Evolutionary conservation across 2,888 invertebrate species (phyloP), one percentile per base, ranked within the genome.

Genomic region (Scaeva pyrastri): DNA sequence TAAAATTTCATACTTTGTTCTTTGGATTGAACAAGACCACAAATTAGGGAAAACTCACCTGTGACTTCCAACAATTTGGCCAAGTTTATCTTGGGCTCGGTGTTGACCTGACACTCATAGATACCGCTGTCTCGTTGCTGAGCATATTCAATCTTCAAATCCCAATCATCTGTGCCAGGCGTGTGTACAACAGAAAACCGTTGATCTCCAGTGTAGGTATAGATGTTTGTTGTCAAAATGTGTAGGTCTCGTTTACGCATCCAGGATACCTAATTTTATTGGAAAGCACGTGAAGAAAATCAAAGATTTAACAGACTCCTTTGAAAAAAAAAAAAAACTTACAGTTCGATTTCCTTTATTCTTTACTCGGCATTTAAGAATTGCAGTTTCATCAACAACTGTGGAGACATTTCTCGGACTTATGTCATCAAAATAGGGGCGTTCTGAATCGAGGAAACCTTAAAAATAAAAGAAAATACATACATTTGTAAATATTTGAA

Each of bases 41-140:
- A 43, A 43, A 7, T 16, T 16, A 16, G 19, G 16, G 2, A 36
- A 43, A 74, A 52, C 36, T 50, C 39, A 39, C 97, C 97, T 95
- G 97, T 96, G 72, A 97, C 89, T 90, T 94, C 95, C 79, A 97
- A 94, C 90, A 94, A 93, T 90, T 97, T 95, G 56, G 97, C 97
- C 94, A 97, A 95, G 93, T 97, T 97, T 92, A 97, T 96, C 93
- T 97, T 97, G 21, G 97, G 97, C 91, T 97, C 97, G 0, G 97
- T 97, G 93, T 97, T 97, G 89, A 97, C 96, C 94, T 97, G 97
- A 90, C 97, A 97, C 93, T 97, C 97, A 93, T 97, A 97, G 83
- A 97, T 95, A 8, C 97, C 97, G 2, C 96, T 97, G 91, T 97
- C 97, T 26, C 97, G 93, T 62, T 95, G 95, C 93, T 97, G 97